These are phyloP conservation scores for Napeogenes inachia DNA, from an alignment of 2,888 invertebrate species.

Conservation along the genomic window DNA sequence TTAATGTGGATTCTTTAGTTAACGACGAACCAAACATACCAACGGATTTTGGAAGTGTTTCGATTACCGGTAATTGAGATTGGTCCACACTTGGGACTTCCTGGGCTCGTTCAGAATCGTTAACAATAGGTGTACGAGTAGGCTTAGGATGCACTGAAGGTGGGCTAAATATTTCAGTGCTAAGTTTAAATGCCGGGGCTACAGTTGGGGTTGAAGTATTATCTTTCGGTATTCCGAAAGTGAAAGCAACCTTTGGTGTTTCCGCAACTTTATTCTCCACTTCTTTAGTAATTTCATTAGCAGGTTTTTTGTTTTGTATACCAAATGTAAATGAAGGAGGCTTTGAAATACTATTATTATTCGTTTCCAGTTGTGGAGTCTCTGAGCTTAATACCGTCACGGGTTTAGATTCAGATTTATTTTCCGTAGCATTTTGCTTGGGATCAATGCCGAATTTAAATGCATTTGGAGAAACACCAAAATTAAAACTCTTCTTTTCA, in stretches of 20 bases:
- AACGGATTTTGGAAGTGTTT: slow-evolving; percentile 1
- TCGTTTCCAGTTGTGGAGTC: slow-evolving; percentile 50
- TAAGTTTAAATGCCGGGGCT: slow-evolving; percentile 1
- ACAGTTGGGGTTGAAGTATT: slow-evolving; percentile 18
- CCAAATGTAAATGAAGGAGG: slow-evolving; percentile 46
- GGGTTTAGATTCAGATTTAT: slow-evolving; percentile 11
- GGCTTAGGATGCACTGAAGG: slow-evolving; percentile 12
- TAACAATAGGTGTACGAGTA: slow-evolving; percentile 23
- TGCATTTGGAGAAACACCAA: slow-evolving; percentile 44
- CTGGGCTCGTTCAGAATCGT: slow-evolving; percentile 43
- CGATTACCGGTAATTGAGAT: not conserved
- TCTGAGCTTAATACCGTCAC: slow-evolving; percentile 8
- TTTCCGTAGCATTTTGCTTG: slow-evolving; percentile 33
- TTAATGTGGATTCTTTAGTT: slow-evolving; percentile 19
- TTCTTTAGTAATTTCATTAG: slow-evolving; percentile 29
- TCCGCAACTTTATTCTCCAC: slow-evolving; percentile 30
- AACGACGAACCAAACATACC: slow-evolving; percentile 29
- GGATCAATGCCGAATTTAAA: slow-evolving; percentile 59
- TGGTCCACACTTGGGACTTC: slow-evolving; percentile 46
- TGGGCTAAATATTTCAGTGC: slow-evolving; percentile 26
- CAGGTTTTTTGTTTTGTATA: slow-evolving; percentile 38
- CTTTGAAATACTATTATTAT: slow-evolving; percentile 54
- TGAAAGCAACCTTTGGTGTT: slow-evolving; percentile 43
- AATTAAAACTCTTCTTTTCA: slow-evolving; percentile 49
- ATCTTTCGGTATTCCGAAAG: slow-evolving; percentile 52